Percentiles rank a stretch among this genome's conserved stretches.
Conservation (phyloP, 2,888 invertebrate genomes). For the Gymnosoma rotundatum region DNA sequence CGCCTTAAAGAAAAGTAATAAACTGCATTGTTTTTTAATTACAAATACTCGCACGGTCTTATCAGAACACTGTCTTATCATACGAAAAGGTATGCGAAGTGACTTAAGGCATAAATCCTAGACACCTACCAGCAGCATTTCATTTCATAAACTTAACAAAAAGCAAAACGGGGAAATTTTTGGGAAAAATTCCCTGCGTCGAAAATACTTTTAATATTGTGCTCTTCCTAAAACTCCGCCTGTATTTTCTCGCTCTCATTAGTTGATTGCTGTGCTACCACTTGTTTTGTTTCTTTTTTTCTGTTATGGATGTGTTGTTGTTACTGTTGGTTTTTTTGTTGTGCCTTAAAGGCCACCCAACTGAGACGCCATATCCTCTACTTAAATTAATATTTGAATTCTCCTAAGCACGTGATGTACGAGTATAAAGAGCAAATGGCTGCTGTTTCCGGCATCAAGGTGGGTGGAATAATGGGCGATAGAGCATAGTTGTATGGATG, state of each 20-base stretch:
- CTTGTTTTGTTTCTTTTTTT: constrained; percentile 27
- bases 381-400: constrained; percentile 57
- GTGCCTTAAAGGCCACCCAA: constrained; percentile 63
- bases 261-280: constrained; percentile 1
- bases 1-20: too few relatives aligned
- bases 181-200: neutral
- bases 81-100: constrained; percentile 1
- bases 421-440: constrained; percentile 69
- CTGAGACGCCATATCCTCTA: constrained; percentile 64
- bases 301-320: constrained; percentile 14
- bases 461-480: constrained; percentile 62
- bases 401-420: constrained; percentile 68
- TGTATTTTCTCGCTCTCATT: neutral
- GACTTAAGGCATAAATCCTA: neutral
- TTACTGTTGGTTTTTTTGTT: constrained; percentile 2
- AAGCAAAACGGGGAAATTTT: constrained; percentile 2
- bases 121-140: neutral
- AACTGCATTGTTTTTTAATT: too few relatives aligned
- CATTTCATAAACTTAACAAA: neutral
- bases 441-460: constrained; percentile 71
- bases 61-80: neutral
- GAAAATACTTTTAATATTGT: neutral
- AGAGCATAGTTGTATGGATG: constrained; percentile 6
- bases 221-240: constrained; percentile 27
- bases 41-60: neutral